Base-by-base conservation (phyloP, 2,797 vertebrate genomes). In the Halcyon leucocephala region DNA sequence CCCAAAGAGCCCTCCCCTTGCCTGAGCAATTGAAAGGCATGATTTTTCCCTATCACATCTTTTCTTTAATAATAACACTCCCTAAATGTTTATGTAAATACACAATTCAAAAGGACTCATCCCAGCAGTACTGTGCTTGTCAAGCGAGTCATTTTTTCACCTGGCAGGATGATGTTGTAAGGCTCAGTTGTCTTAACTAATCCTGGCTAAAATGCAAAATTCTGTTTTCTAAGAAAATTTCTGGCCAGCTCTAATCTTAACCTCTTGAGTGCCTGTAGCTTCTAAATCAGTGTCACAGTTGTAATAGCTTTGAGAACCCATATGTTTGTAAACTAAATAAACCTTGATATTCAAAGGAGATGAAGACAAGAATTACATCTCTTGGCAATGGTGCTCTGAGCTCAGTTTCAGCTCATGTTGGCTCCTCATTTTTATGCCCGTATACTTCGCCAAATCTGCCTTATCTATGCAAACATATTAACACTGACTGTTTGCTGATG, bases 261-360 rank as follows among this genome's bases (percentile, higher is more conserved):
- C 96, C 95, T 96, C 95, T 97, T 94, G 95, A 81, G 13, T 90
- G 89, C 96, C 95, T 96, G 90, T 89, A 96, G 90, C 92, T 97
- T 96, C 86, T 96, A 94, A 96, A 97, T 93, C 31, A 31, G 84
- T 96, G 96, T 97, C 95, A 92, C 93, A 92, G 90, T 96, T 96
- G 89, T 90, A 97, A 94, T 95, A 95, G 95, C 95, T 96, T 90
- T 94, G 95, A 94, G 93, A 96, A 86, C 95, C 90, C 95, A 96
- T 97, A 97, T 96, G 96, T 96, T 97, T 97, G 93, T 95, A 97
- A 97, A 97, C 96, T 94, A 95, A 96, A 95, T 76, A 97, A 97
- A 97, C 96, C 96, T 96, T 97, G 95, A 94, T 96, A 96, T 95
- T 94, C 96, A 95, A 97, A 97, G 96, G 94, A 96, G 90, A 96